phyloP scores from a whole-genome alignment of 2,113 vertebrate species.

The Amazona vittata region DNA sequence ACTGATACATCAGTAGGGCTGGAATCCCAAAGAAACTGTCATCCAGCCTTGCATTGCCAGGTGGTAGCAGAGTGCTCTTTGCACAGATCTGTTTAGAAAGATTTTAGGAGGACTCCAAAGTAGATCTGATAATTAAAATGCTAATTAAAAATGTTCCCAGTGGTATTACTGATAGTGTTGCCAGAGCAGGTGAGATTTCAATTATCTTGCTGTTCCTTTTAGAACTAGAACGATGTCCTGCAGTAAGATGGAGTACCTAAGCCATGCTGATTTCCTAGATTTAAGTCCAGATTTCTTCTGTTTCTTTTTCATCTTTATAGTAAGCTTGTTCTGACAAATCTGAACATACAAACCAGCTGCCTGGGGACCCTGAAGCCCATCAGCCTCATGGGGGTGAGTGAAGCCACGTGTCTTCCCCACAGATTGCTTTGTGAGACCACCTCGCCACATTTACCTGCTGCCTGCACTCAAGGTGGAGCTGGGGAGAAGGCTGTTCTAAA shows the following conservation, averaged over 20 bases:
- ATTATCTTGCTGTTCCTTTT: not conserved
- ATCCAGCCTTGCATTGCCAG: not conserved
- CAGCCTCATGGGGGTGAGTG: not conserved
- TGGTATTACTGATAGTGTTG: not conserved
- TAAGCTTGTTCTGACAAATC: not conserved
- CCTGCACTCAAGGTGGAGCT: not conserved
- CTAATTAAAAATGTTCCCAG: not conserved
- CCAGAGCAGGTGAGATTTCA: conserved; percentile 9
- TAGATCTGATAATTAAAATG: conserved; percentile 17
- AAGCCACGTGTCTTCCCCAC: not conserved
- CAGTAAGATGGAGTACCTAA: not conserved
- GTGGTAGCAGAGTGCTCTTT: not conserved
- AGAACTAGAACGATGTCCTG: not conserved
- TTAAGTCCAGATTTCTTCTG: not conserved
- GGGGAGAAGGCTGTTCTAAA: not conserved
- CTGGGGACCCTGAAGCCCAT: not conserved
- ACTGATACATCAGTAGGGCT: not conserved
- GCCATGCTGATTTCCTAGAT: not conserved
- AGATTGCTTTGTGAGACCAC: not conserved
- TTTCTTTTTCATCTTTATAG: not conserved
- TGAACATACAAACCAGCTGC: not conserved
- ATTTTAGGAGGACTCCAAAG: not conserved
- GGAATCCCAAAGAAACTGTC: not conserved
- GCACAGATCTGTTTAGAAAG: not conserved
- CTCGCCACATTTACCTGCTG: not conserved